Base-by-base conservation (phyloP, 2,797 vertebrate genomes). In the Halcyon chelicuti region DNA sequence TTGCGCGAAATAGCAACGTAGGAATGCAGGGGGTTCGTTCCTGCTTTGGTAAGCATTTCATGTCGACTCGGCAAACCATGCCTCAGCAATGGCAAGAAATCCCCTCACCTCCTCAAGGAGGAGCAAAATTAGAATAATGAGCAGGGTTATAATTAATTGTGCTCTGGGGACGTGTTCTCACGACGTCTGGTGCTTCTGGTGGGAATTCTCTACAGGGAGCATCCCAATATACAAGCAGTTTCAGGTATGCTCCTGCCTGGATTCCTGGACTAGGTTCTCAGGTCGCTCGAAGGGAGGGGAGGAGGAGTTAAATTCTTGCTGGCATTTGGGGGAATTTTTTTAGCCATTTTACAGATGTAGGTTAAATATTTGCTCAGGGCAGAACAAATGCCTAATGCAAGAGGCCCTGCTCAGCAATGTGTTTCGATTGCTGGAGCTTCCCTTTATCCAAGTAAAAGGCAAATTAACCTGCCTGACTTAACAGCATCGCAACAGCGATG, bases 281-380 rank as follows among this genome's bases (percentile, higher is more conserved):
- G 23, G 12, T 71, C 72, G 66, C 83, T 94, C 0, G 0, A 52
- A 86, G 83, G 44, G 57, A 66, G 29, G 19, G 21, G 57, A 44
- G 42, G n/a, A 42, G 47, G 31, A 60, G 44, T 52, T 79, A 28
- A 40, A 76, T 55, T 89, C 90, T 90, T 86, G 49, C 86, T 58
- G 60, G 52, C 70, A 20, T 52, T 78, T 28, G 17, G 44, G 80
- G 83, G 33, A 60, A 47, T 71, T 91, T 94, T 31, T 65, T 51
- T 42, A 20, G 40, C 82, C 3, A 3, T 62, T 47, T 83, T 55
- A 66, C 33, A 58, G 78, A 94, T 81, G 72, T 72, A 82, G 86
- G 88, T 91, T 96, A 97, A 95, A 91, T 77, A 78, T 94, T 82
- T 93, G 96, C 96, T 95, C 3, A 18, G 66, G 94, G 96, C 87